These are phyloP conservation scores for Mionectes macconnelli DNA, from an alignment of 2,113 vertebrate species.

Conservation along the genomic window DNA sequence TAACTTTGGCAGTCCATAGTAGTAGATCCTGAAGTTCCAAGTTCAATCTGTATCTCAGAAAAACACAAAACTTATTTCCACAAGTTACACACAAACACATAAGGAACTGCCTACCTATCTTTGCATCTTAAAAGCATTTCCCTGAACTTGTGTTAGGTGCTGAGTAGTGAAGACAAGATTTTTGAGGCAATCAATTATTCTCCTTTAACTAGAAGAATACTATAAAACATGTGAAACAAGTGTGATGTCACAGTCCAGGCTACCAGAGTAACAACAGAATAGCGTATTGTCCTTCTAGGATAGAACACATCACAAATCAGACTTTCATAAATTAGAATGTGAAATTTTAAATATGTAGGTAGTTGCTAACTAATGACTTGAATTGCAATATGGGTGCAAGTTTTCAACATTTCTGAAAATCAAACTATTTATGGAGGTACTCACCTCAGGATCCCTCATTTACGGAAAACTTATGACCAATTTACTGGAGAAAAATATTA, in stretches of 20 bases:
- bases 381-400: neutral
- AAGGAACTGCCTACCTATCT: neutral
- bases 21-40: neutral
- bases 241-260: neutral
- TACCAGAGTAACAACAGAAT: neutral
- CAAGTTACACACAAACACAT: neutral
- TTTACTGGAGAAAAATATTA: neutral
- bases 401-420: neutral
- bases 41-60: neutral
- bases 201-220: neutral
- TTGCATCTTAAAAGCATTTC: neutral
- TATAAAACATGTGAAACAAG: neutral
- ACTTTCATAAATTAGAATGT: neutral
- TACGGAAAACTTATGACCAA: neutral
- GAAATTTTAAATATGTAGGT: neutral
- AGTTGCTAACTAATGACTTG: neutral
- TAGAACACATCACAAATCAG: neutral
- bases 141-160: neutral
- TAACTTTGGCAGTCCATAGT: neutral
- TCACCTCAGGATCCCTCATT: neutral
- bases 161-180: neutral
- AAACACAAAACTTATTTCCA: neutral
- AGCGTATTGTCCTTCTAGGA: neutral
- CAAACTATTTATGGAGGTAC: neutral
- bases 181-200: neutral